Evolutionary conservation across 2,797 vertebrate genomes (phyloP), one percentile per base, ranked within the genome.

Genomic region (Anguilla anguilla): DNA sequence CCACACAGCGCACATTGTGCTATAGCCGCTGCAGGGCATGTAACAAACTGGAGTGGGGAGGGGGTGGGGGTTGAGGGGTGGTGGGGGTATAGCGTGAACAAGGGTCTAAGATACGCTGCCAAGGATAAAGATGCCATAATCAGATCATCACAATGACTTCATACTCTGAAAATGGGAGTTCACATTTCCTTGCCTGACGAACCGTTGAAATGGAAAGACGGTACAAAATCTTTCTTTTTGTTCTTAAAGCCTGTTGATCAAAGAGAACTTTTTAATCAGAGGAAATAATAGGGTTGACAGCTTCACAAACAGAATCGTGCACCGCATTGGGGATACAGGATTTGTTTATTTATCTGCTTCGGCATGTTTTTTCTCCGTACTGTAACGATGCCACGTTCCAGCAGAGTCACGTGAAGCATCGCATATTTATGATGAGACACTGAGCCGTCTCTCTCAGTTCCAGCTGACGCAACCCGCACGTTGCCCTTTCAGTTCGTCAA

Each of bases 161-260:
- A 51, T n/a, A 31, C 28, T 25, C 25, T 72, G 61, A 13, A 87
- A 6, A 1, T 28, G 64, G 64, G 31, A 84, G 61, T 31, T 74
- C 82, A 87, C 25, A 85, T 61, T 57, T 39, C 53, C 10, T 72
- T 51, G 82, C 0, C 64, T 84, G 64, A 85, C 83, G 59, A 43
- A 46, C 69, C 22, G 35, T 55, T 51, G 15, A 57, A 84, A 72
- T 49, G 55, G 49, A 43, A 39, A 87, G 11, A 67, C 31, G 49
- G 46, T 64, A 89, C n/a, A 55, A 57, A 43, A 61, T 84, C 22
- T 25, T 15, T 86, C 10, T n/a, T 43, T 77, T 59, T 11, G 25
- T 69, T n/a, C 13, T 57, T 25, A 87, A 85, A 87, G 79, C 64
- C 85, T 22, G 67, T 51, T 81, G 74, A 67, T 46, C 46, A 87